Percentiles rank a stretch among this genome's conserved stretches.
Conservation (phyloP, 2,797 vertebrate species). For the Micropoecilia bifurca region DNA sequence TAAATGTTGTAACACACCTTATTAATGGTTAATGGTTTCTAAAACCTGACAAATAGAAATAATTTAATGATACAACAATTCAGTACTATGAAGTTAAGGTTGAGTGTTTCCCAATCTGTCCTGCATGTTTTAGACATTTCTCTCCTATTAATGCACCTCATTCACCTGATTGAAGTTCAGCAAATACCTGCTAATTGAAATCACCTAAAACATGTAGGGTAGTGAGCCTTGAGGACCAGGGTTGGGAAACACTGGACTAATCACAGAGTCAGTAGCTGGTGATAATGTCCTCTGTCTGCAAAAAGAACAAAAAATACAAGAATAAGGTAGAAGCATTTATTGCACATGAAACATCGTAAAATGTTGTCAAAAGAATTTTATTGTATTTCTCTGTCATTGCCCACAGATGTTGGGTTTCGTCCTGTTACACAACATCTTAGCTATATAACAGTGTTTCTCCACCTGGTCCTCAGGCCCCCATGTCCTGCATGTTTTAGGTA, state of each 20-base stretch:
- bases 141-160: no score
- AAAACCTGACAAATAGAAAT: no score
- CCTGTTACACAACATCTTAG: slow-evolving; percentile 23
- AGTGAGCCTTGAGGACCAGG: no score
- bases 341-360: background rate
- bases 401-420: slow-evolving; percentile 32
- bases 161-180: no score
- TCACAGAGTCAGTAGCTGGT: background rate
- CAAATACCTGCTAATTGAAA: no score
- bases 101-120: background rate
- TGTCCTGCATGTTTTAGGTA: no score
- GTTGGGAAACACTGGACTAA: background rate
- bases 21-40: no score
- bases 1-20: no score
- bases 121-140: no score
- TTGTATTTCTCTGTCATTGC: slow-evolving; percentile 20
- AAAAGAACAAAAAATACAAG: background rate
- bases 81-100: background rate
- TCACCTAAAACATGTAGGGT: no score
- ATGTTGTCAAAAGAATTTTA: background rate
- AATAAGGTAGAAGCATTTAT: background rate
- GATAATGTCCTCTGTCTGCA: background rate
- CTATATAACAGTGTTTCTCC: background rate
- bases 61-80: no score
- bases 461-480: no score